Conservation (phyloP, 2,113 vertebrate genomes). For the Furnarius figulus region DNA sequence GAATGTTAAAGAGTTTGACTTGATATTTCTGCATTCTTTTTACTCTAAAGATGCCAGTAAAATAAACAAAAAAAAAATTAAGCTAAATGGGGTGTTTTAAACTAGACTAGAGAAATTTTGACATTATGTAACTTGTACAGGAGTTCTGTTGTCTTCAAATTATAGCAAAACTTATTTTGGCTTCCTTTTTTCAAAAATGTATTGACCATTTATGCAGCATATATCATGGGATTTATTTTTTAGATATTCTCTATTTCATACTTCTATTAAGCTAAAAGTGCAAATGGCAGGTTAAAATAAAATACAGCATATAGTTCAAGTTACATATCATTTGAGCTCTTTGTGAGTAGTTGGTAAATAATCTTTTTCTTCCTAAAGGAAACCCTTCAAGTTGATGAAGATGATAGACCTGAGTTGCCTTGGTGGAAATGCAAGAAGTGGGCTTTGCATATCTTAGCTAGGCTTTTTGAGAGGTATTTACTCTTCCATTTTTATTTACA, state of each 20-base stretch:
- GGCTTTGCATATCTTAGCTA: constrained; percentile 97
- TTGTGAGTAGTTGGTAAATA: background rate
- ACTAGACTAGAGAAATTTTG: background rate
- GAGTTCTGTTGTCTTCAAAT: background rate
- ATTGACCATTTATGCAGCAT: background rate
- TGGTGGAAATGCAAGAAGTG: constrained; percentile 99
- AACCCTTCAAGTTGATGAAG: constrained; percentile 96
- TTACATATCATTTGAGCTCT: background rate
- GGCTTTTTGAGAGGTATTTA: constrained; percentile 94
- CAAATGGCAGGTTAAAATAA: background rate
- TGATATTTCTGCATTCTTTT: background rate
- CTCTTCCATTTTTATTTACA: background rate
- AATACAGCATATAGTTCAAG: background rate
- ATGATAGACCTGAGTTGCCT: constrained; percentile 93
- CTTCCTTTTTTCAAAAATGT: background rate
- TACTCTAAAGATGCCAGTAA: background rate
- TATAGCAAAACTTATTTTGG: background rate
- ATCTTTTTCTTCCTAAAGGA: constrained; percentile 74
- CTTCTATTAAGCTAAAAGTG: background rate
- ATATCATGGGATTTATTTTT: background rate
- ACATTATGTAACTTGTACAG: background rate
- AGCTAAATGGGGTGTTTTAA: background rate
- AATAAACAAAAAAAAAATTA: background rate
- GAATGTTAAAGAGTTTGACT: background rate
- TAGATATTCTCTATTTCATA: background rate